A percentile compares a stretch with the other conserved stretches of the same genome.
Conservation (phyloP, 2,113 vertebrate genomes). For the Mixornis gularis region DNA sequence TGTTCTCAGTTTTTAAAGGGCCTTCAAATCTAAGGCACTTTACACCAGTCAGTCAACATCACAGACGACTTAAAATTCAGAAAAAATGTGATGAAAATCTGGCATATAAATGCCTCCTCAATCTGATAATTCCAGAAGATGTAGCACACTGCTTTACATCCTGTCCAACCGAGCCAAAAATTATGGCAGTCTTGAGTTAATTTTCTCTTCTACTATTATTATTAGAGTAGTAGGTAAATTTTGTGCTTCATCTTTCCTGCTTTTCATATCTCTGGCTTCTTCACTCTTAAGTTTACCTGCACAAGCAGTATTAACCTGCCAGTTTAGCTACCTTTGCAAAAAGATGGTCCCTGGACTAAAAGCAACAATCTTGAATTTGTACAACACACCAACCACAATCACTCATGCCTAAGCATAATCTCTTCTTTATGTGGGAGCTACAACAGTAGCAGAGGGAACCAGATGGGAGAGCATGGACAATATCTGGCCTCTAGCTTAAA, state of each 20-base stretch:
- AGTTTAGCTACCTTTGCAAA: background rate
- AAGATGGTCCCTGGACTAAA: background rate
- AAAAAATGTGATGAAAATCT: background rate
- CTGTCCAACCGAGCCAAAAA: background rate
- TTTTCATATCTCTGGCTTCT: background rate
- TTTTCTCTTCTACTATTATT: background rate
- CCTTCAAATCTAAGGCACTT: background rate
- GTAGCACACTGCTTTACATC: background rate
- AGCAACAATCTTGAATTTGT: background rate
- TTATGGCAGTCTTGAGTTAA: background rate
- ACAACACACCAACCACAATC: background rate
- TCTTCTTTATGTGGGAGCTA: background rate
- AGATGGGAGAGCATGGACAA: background rate
- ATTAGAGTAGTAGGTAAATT: background rate
- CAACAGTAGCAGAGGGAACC: background rate
- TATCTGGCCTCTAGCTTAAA: background rate
- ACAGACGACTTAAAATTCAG: slow-evolving; percentile 3
- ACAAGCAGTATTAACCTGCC: background rate
- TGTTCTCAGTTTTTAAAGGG: background rate
- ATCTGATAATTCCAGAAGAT: background rate
- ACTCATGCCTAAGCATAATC: background rate
- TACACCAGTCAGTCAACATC: background rate
- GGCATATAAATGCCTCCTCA: background rate
- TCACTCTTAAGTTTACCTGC: background rate
- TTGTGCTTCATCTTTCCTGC: background rate